phyloP scores from a whole-genome alignment of 2,797 vertebrate genomes.

The Sebastes hopkinsi region DNA sequence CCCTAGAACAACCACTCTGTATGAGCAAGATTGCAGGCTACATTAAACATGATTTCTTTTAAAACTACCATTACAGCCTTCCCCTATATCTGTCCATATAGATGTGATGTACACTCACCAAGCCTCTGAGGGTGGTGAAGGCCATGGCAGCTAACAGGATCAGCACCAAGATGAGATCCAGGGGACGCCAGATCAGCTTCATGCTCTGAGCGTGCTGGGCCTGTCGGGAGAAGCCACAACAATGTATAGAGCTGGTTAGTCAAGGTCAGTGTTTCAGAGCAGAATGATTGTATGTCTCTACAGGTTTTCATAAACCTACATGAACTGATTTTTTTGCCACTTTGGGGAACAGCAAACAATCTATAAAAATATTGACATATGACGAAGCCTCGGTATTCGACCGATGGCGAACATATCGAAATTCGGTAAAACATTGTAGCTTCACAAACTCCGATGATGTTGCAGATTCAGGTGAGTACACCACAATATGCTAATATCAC shows the following conservation, averaged over 20 bases:
- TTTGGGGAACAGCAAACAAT: neutral
- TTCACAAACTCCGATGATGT: neutral
- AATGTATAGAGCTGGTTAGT: neutral
- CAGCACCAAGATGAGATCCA: constrained; percentile 82
- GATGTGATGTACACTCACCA: constrained; percentile 78
- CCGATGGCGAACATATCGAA: neutral
- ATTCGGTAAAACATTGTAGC: neutral
- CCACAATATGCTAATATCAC: neutral
- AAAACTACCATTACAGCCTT: neutral
- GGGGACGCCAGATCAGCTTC: constrained; percentile 83
- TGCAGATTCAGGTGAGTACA: neutral
- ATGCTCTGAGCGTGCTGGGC: constrained; percentile 84
- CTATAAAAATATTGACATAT: neutral
- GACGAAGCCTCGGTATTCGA: too few species aligned
- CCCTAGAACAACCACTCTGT: accelerated
- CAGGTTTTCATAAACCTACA: neutral
- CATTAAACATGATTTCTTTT: neutral
- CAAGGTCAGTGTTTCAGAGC: neutral
- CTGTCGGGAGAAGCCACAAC: constrained; percentile 64
- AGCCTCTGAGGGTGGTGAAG: constrained; percentile 89
- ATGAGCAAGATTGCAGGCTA: neutral
- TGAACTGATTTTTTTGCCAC: neutral
- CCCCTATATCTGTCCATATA: neutral
- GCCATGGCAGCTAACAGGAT: constrained; percentile 78
- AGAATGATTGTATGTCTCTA: neutral